phyloP scores from a whole-genome alignment of 2,113 vertebrate species.

The Trogon surrucura region DNA sequence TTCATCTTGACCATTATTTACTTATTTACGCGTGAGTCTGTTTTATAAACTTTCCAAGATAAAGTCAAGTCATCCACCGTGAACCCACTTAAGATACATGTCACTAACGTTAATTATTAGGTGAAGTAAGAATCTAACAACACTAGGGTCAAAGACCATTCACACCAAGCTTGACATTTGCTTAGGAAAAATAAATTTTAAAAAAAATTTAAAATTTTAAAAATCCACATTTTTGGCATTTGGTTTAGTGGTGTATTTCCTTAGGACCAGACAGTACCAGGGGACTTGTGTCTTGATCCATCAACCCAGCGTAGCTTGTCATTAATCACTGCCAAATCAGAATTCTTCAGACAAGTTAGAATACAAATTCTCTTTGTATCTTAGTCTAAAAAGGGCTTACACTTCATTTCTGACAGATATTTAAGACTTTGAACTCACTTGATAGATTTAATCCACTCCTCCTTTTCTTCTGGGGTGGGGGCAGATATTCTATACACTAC shows the following conservation, averaged over 20 bases:
- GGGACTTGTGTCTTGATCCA: not conserved
- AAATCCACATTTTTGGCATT: not conserved
- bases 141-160: not conserved
- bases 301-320: not conserved
- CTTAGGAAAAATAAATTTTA: not conserved
- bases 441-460: constrained; percentile 99
- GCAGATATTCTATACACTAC: constrained; percentile 98
- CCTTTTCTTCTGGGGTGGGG: constrained; percentile 94
- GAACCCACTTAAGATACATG: not conserved
- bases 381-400: not conserved
- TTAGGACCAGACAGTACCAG: not conserved
- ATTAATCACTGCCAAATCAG: not conserved
- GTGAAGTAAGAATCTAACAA: not conserved
- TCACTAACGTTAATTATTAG: not conserved
- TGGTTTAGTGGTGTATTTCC: not conserved
- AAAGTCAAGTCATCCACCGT: not conserved
- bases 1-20: not conserved
- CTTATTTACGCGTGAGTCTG: not conserved
- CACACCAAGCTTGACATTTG: not conserved
- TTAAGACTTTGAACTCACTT: constrained; percentile 81
- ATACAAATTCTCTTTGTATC: not conserved
- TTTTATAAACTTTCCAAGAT: not conserved
- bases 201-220: no score
- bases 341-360: constrained; percentile 39
- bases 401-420: not conserved